Base-by-base conservation (phyloP, 2,113 vertebrate species). In the Etheostoma spectabile region DNA sequence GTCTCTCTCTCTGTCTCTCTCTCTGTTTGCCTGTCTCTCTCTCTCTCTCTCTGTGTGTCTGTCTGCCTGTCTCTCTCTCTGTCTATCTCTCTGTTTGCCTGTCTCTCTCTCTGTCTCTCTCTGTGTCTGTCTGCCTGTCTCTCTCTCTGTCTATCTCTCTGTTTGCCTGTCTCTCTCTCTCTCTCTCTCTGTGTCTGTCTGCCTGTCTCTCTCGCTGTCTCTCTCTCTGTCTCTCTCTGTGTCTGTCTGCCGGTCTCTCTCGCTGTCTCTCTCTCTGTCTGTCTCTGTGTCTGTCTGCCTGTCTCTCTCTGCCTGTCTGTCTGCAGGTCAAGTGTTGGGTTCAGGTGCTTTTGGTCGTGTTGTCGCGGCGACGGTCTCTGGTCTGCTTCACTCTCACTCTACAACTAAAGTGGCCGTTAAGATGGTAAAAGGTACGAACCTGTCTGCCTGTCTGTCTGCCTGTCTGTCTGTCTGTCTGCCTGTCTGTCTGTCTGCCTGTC, bases 281-380 rank as follows among this genome's bases (percentile, higher is more conserved):
- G n/a, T 42, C 52, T 55, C 12, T 7, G n/a, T 56, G n/a, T 24
- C 35, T 61, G 24, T 74, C 42, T 65, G 24, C 19, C 45, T 51
- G 5, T 57, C 52, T 60, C 2, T 35, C 8, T 11, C 27, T 62
- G 8, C 49, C 59, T 67, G 1, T 46, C 24, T 69, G 45, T 59
- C 45, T 80, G 1, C 88, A 95, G 95, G 95, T 67, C 85, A 85
- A 27, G 87, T 93, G 48, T 33, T 95, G 70, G 93, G 93, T 62
- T 93, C 94, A 0, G 95, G 95, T 51, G 90, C 86, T 0, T 95
- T 95, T 12, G 95, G 95, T 10, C 87, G 88, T 35, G 92, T 95
- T 1, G 87, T 95, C 1, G 92, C 93, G 74, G 95, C 92, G 0
- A 88, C 87, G 0, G 83, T 93, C 18, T 86, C 83, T 2, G 89